A percentile compares a stretch with the other conserved stretches of the same genome.
Evolutionary conservation across 23 tunicate genomes (phyloP).

Genomic region (Oikopleura albicans): DNA sequence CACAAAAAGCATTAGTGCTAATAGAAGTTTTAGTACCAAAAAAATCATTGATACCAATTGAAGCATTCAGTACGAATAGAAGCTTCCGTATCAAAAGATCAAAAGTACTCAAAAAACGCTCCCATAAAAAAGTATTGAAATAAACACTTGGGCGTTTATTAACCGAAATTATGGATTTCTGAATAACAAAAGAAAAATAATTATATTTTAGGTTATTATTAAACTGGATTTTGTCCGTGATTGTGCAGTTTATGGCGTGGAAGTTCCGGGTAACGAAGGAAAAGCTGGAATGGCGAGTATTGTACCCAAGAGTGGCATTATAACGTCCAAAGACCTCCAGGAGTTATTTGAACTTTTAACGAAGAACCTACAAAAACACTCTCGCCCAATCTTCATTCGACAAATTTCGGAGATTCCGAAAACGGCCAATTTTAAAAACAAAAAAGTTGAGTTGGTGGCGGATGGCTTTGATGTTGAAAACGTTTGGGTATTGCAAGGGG

Average conservation of each 20-base stretch:
- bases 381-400: constrained; percentile 56
- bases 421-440: constrained; percentile 24
- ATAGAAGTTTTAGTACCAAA: too few species aligned
- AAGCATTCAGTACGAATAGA: too few species aligned
- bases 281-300: background rate
- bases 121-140: too few species aligned
- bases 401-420: constrained; percentile 26
- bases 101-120: too few species aligned
- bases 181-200: background rate
- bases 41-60: too few species aligned
- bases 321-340: constrained; percentile 24
- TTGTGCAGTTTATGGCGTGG: constrained; percentile 65
- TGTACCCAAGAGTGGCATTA: background rate
- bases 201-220: background rate
- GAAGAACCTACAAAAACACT: constrained; percentile 30
- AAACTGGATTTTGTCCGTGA: background rate
- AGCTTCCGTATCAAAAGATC: too few species aligned
- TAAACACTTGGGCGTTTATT: too few species aligned
- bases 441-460: background rate
- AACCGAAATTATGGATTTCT: too few species aligned
- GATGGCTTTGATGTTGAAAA: background rate
- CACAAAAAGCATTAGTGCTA: too few species aligned
- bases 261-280: constrained; percentile 22
- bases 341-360: constrained; percentile 28
- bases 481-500: background rate